phyloP scores from a whole-genome alignment of 1,140 invertebrate species.

The Polyergus mexicanus region DNA sequence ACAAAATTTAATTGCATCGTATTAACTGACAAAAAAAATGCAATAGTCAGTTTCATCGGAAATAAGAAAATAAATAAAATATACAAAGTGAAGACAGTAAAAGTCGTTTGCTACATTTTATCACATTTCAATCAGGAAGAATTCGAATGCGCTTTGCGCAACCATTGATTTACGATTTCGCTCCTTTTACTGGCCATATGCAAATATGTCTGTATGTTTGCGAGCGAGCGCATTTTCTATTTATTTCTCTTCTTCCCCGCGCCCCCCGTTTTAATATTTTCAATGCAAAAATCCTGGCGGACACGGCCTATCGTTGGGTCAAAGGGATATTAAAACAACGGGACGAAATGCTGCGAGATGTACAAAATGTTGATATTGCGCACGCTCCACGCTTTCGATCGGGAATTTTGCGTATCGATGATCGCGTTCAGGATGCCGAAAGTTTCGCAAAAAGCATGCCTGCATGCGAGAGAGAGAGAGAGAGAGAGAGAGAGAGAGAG shows the following conservation, averaged over 20 bases:
- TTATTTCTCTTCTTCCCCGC: slow-evolving; percentile 27
- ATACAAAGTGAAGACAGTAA: background rate
- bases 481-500: background rate
- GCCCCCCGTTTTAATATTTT: slow-evolving; percentile 59
- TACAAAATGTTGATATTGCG: slow-evolving; percentile 55
- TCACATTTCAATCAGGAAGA: slow-evolving; percentile 52
- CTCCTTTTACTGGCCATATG: slow-evolving; percentile 18
- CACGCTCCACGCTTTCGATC: slow-evolving; percentile 48
- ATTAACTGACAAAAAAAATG: slow-evolving; percentile 31
- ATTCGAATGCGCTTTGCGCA: slow-evolving; percentile 30
- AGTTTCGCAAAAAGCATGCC: slow-evolving; percentile 38
- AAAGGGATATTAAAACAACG: slow-evolving; percentile 68
- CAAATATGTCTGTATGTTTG: slow-evolving; percentile 4
- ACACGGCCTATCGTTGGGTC: slow-evolving; percentile 24
- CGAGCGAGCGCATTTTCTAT: background rate
- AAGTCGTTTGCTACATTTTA: slow-evolving; percentile 39
- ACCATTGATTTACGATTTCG: slow-evolving; percentile 32
- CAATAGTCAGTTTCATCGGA: background rate
- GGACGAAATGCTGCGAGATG: slow-evolving; percentile 48
- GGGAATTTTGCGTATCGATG: slow-evolving; percentile 60
- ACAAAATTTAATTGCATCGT: background rate
- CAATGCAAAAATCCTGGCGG: slow-evolving; percentile 47
- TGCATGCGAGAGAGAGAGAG: background rate
- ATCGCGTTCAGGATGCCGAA: slow-evolving; percentile 51
- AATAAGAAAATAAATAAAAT: slow-evolving; percentile 5